Evolutionary conservation across 2,888 invertebrate genomes (phyloP).

Genomic region (Heliothis peltigera): DNA sequence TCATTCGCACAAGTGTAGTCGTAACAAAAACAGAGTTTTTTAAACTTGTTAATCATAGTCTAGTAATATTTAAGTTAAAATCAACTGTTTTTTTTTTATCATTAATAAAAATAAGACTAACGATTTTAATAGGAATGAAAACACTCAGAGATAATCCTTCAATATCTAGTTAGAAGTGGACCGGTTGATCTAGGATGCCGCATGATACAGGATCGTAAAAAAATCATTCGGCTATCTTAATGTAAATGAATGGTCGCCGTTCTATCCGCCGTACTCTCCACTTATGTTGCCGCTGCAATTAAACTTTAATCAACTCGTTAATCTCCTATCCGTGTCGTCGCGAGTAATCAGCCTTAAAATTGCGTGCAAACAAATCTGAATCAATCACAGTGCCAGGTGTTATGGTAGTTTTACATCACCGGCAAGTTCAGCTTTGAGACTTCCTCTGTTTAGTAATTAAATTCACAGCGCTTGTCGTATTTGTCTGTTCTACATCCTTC

Average conservation of each 20-base stretch:
- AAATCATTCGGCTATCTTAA: slow-evolving; percentile 56
- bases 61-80: too few relatives aligned
- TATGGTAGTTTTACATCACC: slow-evolving; percentile 18
- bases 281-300: slow-evolving; percentile 61
- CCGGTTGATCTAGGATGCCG: slow-evolving; percentile 40
- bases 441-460: slow-evolving; percentile 19
- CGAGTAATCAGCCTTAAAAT: slow-evolving; percentile 62
- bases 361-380: slow-evolving; percentile 64
- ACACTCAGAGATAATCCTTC: slow-evolving; percentile 19
- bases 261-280: slow-evolving; percentile 51
- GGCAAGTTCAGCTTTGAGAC: slow-evolving; percentile 6
- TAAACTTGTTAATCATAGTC: too few relatives aligned
- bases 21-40: too few relatives aligned
- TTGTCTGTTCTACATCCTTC: slow-evolving; percentile 27
- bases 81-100: too few relatives aligned
- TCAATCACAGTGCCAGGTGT: slow-evolving; percentile 52
- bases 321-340: slow-evolving; percentile 57
- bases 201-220: slow-evolving; percentile 55
- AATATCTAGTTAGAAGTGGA: slow-evolving; percentile 39
- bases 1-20: too few relatives aligned
- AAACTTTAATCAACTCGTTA: slow-evolving; percentile 63
- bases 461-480: slow-evolving; percentile 19
- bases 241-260: slow-evolving; percentile 55
- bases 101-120: too few relatives aligned
- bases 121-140: slow-evolving; percentile 10